These are phyloP conservation scores for Gasterosteus nipponicus DNA, from an alignment of 2,113 vertebrate genomes.

Conservation along the genomic window DNA sequence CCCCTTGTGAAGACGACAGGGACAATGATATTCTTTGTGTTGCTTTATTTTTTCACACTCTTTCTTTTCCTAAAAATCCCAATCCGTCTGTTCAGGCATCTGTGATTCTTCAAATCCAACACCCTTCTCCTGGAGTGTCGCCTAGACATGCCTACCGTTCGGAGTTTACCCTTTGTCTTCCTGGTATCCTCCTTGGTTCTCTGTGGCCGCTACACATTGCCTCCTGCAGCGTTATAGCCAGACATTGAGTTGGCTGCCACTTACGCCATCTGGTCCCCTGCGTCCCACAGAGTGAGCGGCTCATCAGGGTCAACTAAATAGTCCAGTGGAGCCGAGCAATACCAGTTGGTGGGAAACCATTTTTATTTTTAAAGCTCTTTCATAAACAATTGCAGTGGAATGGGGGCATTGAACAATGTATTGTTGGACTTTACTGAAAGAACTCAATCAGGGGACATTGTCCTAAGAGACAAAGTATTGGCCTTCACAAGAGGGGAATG, in stretches of 20 bases:
- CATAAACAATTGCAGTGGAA: not conserved
- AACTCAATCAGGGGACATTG: not conserved
- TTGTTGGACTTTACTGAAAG: constrained; percentile 11
- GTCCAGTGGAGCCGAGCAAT: constrained; percentile 9
- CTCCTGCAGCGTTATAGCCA: constrained; percentile 27
- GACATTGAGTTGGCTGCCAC: constrained; percentile 46
- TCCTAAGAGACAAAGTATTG: constrained; percentile 9
- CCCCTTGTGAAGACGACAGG: constrained; percentile 8
- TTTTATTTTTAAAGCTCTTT: constrained; percentile 17
- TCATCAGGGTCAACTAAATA: constrained; percentile 49
- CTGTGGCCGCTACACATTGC: not conserved
- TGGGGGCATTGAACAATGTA: constrained; percentile 9
- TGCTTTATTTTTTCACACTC: not conserved
- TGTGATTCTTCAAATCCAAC: constrained; percentile 21
- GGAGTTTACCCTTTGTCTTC: constrained; percentile 23
- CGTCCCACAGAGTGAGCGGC: constrained; percentile 25
- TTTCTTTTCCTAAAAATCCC: not conserved
- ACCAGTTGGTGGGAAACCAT: constrained; percentile 10
- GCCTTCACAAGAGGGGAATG: constrained; percentile 15
- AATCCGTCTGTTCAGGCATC: constrained; percentile 1
- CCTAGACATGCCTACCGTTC: constrained; percentile 20
- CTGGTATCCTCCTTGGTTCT: constrained; percentile 1
- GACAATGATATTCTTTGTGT: not conserved
- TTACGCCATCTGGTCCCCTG: constrained; percentile 55
- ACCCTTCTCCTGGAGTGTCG: constrained; percentile 20